phyloP scores from a whole-genome alignment of 2,888 invertebrate genomes.

The Adela reaumurella region DNA sequence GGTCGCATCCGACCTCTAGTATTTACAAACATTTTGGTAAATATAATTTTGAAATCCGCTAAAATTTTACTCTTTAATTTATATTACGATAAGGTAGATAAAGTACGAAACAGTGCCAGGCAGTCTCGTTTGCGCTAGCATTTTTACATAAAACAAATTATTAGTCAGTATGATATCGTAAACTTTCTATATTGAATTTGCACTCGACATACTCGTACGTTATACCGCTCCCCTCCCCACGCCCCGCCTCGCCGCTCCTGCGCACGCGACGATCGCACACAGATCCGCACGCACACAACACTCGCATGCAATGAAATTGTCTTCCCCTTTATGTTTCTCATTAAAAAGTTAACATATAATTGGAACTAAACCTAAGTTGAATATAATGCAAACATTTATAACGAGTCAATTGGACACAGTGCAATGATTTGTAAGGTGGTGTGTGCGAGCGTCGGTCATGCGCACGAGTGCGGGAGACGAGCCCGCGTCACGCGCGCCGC shows the following conservation, averaged over 20 bases:
- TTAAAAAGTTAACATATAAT: too few species aligned
- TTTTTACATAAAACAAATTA: conserved; percentile 53
- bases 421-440: too few species aligned
- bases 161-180: conserved; percentile 50
- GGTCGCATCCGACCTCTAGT: conserved; percentile 48
- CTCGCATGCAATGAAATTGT: too few species aligned
- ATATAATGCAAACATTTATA: too few species aligned
- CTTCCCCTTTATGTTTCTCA: too few species aligned
- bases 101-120: conserved; percentile 51
- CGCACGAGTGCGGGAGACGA: conserved; percentile 13
- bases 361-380: too few species aligned
- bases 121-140: conserved; percentile 51
- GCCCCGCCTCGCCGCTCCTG: too few species aligned
- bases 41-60: conserved; percentile 55
- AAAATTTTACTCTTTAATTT: conserved; percentile 56
- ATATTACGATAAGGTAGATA: conserved; percentile 49
- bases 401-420: too few species aligned
- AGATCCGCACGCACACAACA: too few species aligned
- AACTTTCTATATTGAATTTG: conserved; percentile 52
- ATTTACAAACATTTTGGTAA: conserved; percentile 54
- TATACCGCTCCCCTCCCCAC: conserved; percentile 22
- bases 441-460: too few species aligned
- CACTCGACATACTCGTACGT: conserved; percentile 43
- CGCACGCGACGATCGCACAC: conserved; percentile 59
- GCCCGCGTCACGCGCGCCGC: conserved; percentile 2